Evolutionary conservation across 1,140 invertebrate genomes (phyloP), one percentile per base, ranked within the genome.

Genomic region (Acromyrmex heyeri): DNA sequence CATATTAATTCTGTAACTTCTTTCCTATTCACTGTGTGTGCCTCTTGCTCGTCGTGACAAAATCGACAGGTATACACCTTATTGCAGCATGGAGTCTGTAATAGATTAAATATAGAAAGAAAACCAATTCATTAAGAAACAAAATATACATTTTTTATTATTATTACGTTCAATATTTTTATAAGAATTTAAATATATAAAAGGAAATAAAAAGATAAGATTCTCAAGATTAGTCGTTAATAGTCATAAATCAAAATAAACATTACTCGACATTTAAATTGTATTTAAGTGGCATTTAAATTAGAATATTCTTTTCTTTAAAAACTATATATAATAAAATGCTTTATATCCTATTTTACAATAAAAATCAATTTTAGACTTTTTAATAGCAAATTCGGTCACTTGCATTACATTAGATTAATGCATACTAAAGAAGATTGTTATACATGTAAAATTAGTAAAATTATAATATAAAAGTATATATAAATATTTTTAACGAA

Each of bases 51-150:
- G 95, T 99, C 98, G 92, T 99, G 98, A 92, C 98, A 98, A 93
- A 98, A 98, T 44, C 98, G 96, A 93, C 98, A 98, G 83, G 97
- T 97, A 94, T 98, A 99, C 1, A 98, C 96, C 94, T 98, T 98
- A 90, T 97, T 97, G 94, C 98, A 99, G 92, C 98, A 98, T 73
- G 98, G 98, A 34, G 97, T 97, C 98, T 98, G 21, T 81, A 91
- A 64, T 75, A 76, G 69, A 78, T 8, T 16, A 72, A 2, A 73
- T 72, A 44, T 27, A 18, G 2, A 21, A 6, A 16, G 24, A 44
- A 69, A 6, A 81, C 1, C 14, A 34, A 82, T 59, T 44, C 3
- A 82, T 21, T 50, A 38, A 4, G 8, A 24, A 44, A 79, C 21
- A 34, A 55, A 79, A 8, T 4, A 21, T 38, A 67, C 10, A 53